Evolutionary conservation across 2,888 invertebrate species (phyloP).

Genomic region (Miltochrista miniata): DNA sequence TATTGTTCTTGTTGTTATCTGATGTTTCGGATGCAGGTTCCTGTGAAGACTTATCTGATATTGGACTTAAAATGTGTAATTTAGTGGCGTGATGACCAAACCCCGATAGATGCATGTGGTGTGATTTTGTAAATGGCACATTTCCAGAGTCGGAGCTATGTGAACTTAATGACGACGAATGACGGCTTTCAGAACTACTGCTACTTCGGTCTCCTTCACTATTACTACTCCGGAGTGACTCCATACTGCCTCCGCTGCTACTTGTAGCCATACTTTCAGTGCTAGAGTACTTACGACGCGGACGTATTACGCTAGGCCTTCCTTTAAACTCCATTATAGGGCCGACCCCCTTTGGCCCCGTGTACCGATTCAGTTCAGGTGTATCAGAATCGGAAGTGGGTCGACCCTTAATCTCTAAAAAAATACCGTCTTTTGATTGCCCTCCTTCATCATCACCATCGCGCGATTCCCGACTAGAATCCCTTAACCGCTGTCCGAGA

Average conservation of each 20-base stretch:
- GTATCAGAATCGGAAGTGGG: slow-evolving; percentile 84
- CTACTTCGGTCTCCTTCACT: slow-evolving; percentile 94
- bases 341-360: slow-evolving; percentile 83
- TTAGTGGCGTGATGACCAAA: slow-evolving; percentile 90
- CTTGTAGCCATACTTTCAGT: slow-evolving; percentile 95
- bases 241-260: slow-evolving; percentile 94
- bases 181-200: slow-evolving; percentile 92
- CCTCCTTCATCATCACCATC: slow-evolving; percentile 89
- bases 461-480: slow-evolving; percentile 81
- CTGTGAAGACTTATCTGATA: slow-evolving; percentile 95
- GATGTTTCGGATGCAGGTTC: slow-evolving; percentile 93
- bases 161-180: slow-evolving; percentile 92
- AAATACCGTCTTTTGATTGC: slow-evolving; percentile 86
- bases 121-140: slow-evolving; percentile 84
- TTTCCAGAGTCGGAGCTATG: slow-evolving; percentile 93
- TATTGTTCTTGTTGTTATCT: slow-evolving; percentile 91
- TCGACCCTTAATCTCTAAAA: slow-evolving; percentile 89
- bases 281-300: slow-evolving; percentile 87
- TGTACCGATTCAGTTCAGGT: slow-evolving; percentile 81
- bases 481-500: slow-evolving; percentile 77
- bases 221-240: slow-evolving; percentile 93
- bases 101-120: slow-evolving; percentile 86
- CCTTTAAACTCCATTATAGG: slow-evolving; percentile 86
- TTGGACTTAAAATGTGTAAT: slow-evolving; percentile 93
- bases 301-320: slow-evolving; percentile 78